phyloP scores from a whole-genome alignment of 2,888 invertebrate species.

The Pseudococcus viburni region DNA sequence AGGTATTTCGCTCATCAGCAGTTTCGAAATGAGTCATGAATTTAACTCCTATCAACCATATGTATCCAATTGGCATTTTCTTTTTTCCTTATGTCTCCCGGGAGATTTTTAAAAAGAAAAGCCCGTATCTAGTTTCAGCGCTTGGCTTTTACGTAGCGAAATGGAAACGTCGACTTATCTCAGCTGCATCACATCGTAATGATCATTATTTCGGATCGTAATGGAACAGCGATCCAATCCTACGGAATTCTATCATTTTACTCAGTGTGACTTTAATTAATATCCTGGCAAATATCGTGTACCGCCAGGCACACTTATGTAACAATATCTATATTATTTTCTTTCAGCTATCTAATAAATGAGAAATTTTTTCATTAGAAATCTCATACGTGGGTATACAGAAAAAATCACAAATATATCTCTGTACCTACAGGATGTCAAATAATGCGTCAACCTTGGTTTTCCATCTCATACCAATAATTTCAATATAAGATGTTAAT shows the following conservation, averaged over 20 bases:
- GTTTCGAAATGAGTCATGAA: slow-evolving; percentile 21
- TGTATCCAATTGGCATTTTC: slow-evolving; percentile 30
- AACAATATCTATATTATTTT: background rate
- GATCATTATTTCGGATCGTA: background rate
- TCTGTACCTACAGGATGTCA: too few species aligned
- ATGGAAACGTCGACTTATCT: slow-evolving; percentile 17
- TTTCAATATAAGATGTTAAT: too few species aligned
- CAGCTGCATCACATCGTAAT: background rate
- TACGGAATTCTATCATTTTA: background rate
- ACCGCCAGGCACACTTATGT: background rate
- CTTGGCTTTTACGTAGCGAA: background rate
- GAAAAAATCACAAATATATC: background rate
- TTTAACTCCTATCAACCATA: slow-evolving; percentile 6
- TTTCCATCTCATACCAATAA: too few species aligned
- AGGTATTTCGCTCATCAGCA: slow-evolving; percentile 20
- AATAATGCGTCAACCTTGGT: too few species aligned
- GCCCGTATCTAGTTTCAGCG: background rate
- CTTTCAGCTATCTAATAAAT: background rate
- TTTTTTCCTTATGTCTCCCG: slow-evolving; percentile 42
- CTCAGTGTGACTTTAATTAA: background rate
- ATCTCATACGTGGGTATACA: background rate
- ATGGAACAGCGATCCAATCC: background rate
- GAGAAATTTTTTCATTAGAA: background rate
- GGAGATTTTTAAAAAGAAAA: slow-evolving; percentile 16
- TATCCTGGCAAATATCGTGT: background rate